These are phyloP conservation scores for Zonitis immaculata DNA, from an alignment of 2,888 invertebrate species.

Conservation along the genomic window DNA sequence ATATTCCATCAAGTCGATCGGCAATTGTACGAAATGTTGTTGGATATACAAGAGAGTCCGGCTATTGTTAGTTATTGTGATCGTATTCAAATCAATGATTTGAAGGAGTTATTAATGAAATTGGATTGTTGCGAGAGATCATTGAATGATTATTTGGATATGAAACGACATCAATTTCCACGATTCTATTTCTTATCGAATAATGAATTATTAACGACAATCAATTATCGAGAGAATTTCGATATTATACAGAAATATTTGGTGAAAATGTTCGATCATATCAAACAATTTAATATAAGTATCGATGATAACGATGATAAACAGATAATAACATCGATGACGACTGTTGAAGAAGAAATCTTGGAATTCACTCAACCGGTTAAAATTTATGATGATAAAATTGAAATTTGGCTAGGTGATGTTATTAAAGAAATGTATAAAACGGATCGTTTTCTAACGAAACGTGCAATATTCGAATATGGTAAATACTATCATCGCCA, in stretches of 20 bases:
- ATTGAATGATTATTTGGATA: slow-evolving; percentile 82
- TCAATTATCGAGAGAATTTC: slow-evolving; percentile 75
- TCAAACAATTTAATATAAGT: slow-evolving; percentile 68
- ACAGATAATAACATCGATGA: slow-evolving; percentile 72
- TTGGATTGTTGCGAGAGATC: slow-evolving; percentile 90
- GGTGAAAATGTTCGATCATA: slow-evolving; percentile 94
- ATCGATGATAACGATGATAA: slow-evolving; percentile 64
- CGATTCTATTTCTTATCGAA: slow-evolving; percentile 93
- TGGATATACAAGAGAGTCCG: slow-evolving; percentile 73
- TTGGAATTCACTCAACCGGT: slow-evolving; percentile 78
- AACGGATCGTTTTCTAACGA: slow-evolving; percentile 78
- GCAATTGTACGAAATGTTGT: slow-evolving; percentile 76
- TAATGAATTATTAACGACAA: slow-evolving; percentile 82
- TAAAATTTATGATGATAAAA: slow-evolving; percentile 69
- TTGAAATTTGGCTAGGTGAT: slow-evolving; percentile 90
- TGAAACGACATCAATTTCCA: slow-evolving; percentile 82
- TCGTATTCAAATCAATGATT: slow-evolving; percentile 69
- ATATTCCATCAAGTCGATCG: slow-evolving; percentile 88
- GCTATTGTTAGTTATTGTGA: slow-evolving; percentile 76
- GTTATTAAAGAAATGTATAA: slow-evolving; percentile 79
- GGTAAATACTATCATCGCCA: slow-evolving; percentile 52
- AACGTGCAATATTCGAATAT: slow-evolving; percentile 83
- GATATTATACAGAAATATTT: slow-evolving; percentile 87
- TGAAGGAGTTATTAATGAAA: slow-evolving; percentile 66
- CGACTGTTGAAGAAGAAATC: slow-evolving; percentile 81